Evolutionary conservation across 2,113 vertebrate genomes (phyloP).

Genomic region (Sterrhoptilus dennistouni): DNA sequence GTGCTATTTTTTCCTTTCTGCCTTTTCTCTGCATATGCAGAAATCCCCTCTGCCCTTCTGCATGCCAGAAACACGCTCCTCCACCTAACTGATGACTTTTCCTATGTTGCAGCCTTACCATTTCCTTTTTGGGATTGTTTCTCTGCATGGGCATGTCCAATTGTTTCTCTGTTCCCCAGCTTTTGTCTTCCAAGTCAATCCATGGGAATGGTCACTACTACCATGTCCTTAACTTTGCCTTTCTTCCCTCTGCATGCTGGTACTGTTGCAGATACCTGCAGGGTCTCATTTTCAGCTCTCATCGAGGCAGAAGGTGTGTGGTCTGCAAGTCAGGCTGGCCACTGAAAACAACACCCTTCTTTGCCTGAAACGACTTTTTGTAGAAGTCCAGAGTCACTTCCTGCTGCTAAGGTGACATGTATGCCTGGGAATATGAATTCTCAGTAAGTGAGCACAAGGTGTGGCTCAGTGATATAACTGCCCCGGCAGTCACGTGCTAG

Average conservation of each 20-base stretch:
- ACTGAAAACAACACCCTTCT: not conserved
- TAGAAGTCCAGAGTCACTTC: not conserved
- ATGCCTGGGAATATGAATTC: not conserved
- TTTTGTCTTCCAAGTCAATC: not conserved
- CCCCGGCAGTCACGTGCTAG: not conserved
- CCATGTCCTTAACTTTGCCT: not conserved
- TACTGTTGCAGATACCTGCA: not conserved
- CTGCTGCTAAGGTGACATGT: not conserved
- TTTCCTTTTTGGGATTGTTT: not conserved
- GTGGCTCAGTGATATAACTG: not conserved
- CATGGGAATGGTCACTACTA: not conserved
- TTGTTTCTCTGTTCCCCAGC: not conserved
- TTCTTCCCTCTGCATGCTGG: not conserved
- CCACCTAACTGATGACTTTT: not conserved
- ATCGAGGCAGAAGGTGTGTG: not conserved
- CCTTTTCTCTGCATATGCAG: not conserved
- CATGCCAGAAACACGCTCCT: not conserved
- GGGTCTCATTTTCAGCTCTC: not conserved
- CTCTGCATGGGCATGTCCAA: not conserved
- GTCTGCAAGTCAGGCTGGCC: not conserved
- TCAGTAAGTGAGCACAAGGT: not conserved
- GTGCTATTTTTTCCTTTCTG: not conserved
- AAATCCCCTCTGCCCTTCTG: not conserved
- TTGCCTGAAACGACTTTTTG: not conserved
- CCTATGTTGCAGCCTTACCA: not conserved